A percentile compares a stretch with the other conserved stretches of the same genome.
Conservation (phyloP, 2,888 invertebrate species). For the Macrophya alboannulata region DNA sequence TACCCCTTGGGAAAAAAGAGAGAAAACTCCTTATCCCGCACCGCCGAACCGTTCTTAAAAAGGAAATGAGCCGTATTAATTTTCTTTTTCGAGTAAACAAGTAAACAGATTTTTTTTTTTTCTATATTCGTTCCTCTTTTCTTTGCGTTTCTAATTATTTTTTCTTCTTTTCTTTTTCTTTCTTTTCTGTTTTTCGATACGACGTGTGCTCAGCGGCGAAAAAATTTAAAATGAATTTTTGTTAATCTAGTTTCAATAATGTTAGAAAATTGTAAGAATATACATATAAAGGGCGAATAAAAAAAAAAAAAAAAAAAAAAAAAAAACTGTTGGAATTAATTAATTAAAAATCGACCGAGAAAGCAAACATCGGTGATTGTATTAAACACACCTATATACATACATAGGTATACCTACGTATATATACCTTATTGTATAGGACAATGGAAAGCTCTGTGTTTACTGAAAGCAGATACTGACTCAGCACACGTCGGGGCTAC, state of each 20-base stretch:
- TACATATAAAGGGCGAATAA: not conserved
- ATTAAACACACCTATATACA: not conserved
- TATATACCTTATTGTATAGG: slow-evolving; percentile 4
- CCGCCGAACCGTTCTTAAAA: not conserved
- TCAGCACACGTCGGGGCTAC: not conserved
- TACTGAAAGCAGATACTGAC: slow-evolving; percentile 14
- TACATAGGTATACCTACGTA: not conserved
- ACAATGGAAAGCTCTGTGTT: slow-evolving; percentile 19
- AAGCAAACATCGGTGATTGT: not conserved
- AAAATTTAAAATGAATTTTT: too few relatives aligned
- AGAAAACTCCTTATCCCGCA: slow-evolving; percentile 21
- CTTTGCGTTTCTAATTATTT: not conserved
- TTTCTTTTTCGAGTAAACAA: slow-evolving; percentile 18
- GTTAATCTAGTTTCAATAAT: not conserved
- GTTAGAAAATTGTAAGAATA: not conserved
- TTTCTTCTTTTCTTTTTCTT: not conserved
- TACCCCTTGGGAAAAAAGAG: slow-evolving; percentile 32
- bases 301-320: not conserved
- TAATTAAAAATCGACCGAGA: not conserved
- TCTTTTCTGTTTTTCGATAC: not conserved
- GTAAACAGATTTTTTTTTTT: not conserved
- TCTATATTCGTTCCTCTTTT: not conserved
- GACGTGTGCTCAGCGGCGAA: too few relatives aligned
- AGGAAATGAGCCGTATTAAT: slow-evolving; percentile 14
- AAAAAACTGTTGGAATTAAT: not conserved